phyloP scores from a whole-genome alignment of 2,113 vertebrate species.

The Grus americana region DNA sequence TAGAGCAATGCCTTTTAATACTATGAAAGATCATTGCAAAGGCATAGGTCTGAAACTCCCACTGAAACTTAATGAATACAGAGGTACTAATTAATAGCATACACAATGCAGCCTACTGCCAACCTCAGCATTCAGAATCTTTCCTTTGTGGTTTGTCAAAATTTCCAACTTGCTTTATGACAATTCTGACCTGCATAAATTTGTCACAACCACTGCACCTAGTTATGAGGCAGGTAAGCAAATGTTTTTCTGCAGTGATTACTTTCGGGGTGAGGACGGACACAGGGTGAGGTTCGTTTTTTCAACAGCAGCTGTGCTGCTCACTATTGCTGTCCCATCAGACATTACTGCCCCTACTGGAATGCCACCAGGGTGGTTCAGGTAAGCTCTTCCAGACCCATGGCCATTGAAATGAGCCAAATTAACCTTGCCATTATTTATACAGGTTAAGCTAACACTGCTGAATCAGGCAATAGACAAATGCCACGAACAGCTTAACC shows the following conservation, averaged over 20 bases:
- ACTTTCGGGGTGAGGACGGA: accelerated
- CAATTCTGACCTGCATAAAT: neutral
- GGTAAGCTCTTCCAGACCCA: neutral
- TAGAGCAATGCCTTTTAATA: neutral
- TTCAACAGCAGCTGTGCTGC: neutral
- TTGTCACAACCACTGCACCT: neutral
- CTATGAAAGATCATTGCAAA: neutral
- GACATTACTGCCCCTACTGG: neutral
- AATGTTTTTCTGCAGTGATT: neutral
- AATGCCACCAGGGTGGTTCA: neutral
- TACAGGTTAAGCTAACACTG: neutral
- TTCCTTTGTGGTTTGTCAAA: neutral
- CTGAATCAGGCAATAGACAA: neutral
- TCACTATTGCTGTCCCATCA: neutral
- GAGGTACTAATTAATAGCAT: neutral
- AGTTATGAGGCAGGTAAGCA: neutral
- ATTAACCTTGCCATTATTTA: neutral
- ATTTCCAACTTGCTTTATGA: neutral
- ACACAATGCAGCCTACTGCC: neutral
- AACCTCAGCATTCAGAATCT: neutral
- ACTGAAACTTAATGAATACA: neutral
- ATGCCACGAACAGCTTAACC: neutral
- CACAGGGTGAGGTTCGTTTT: neutral
- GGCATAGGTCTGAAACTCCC: neutral
- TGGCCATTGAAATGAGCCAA: neutral